Conservation (phyloP, 2,113 vertebrate genomes). For the Amia ocellicauda region DNA sequence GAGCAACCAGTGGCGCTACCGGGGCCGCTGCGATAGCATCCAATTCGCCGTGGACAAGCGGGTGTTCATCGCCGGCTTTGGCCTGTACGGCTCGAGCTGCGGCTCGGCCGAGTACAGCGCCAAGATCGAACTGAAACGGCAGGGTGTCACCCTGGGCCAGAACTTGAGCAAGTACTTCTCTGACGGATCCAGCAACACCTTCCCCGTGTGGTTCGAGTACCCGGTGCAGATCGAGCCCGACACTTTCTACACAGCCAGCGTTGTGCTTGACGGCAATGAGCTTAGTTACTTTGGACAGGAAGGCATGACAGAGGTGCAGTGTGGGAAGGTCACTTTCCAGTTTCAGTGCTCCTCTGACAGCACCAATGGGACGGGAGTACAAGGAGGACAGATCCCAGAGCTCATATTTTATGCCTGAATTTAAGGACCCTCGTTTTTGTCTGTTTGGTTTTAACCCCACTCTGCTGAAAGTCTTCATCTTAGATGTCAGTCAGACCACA, state of each 20-base stretch:
- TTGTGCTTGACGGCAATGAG: slow-evolving; percentile 90
- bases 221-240: slow-evolving; percentile 95
- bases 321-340: slow-evolving; percentile 94
- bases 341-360: slow-evolving; percentile 98
- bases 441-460: background rate
- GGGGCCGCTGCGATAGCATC: slow-evolving; percentile 94
- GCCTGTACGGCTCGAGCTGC: slow-evolving; percentile 93
- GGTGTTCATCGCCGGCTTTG: slow-evolving; percentile 93
- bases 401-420: slow-evolving; percentile 94
- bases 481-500: background rate
- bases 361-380: slow-evolving; percentile 95
- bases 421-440: background rate
- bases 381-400: slow-evolving; percentile 94
- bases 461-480: background rate
- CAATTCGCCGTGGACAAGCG: slow-evolving; percentile 95
- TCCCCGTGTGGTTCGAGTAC: slow-evolving; percentile 94
- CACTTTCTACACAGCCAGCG: slow-evolving; percentile 95
- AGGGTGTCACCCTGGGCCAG: slow-evolving; percentile 88
- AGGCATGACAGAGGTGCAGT: slow-evolving; percentile 97
- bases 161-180: slow-evolving; percentile 96
- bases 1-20: slow-evolving; percentile 96
- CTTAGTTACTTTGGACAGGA: slow-evolving; percentile 97
- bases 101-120: slow-evolving; percentile 93
- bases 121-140: slow-evolving; percentile 93
- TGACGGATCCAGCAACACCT: slow-evolving; percentile 94